Evolutionary conservation across 2,888 invertebrate genomes (phyloP), one percentile per base, ranked within the genome.

Genomic region (Lithophane socia): DNA sequence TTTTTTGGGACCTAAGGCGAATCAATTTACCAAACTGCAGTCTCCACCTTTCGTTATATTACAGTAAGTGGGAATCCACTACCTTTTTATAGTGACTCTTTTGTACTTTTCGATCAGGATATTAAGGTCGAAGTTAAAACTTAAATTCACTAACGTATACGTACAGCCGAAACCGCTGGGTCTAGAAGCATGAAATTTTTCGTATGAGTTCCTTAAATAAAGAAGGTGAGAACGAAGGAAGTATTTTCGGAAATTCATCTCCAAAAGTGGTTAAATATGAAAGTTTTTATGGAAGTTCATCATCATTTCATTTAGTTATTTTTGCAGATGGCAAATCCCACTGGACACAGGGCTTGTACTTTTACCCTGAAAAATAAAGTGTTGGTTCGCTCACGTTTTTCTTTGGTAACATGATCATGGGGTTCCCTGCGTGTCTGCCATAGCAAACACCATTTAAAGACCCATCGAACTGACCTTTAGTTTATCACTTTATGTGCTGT

Each of bases 401-500:
- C 13, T 44, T 10, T 16, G 24, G 64, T 82, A 82, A 80, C 61
- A 24, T 13, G n/a, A 80, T 80, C 64, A 69, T 65, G 47, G 68
- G 56, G 21, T 24, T 10, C 24, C 9, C 3, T 66, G 29, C 80
- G 83, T 76, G 77, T 37, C 42, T 60, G 13, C 65, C 60, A 82
- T 80, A 42, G 16, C 42, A 76, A 80, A 76, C 60, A 58, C 24
- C 54, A 61, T 69, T 49, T 37, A 49, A 75, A 61, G 47, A 24
- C 64, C 64, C 54, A 54, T 75, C 44, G 42, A 82, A 49, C 16
- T 70, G n/a, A 61, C 61, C 77, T 49, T 61, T 61, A 37, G n/a
- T 61, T 75, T 75, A 80, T 82, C 69, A 56, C 69, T 80, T 77
- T 83, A 80, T n/a, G 9, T 42, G 37, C 0, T 56, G 64, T 8